Conservation (phyloP, 2,797 vertebrate genomes). For the Smutsia gigantea region DNA sequence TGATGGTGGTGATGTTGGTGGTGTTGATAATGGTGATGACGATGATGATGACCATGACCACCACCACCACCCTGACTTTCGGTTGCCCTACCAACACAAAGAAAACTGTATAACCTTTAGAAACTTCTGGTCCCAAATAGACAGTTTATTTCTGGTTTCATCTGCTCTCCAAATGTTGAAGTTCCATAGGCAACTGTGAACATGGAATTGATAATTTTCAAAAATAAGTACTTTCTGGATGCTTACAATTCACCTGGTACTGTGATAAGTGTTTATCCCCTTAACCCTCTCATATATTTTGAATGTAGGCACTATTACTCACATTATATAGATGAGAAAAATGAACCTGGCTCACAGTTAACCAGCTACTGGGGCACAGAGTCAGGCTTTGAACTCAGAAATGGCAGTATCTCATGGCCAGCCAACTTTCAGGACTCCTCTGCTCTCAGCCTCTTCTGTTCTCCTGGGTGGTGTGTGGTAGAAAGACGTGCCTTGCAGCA, state of each 20-base stretch:
- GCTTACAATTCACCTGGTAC: background rate
- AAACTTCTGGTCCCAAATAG: background rate
- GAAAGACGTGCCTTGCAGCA: background rate
- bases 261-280: background rate
- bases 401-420: background rate
- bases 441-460: background rate
- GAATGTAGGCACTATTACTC: background rate
- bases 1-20: background rate
- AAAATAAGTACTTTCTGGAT: slow-evolving; percentile 13
- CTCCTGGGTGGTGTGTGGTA: background rate
- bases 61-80: background rate
- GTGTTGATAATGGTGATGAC: background rate
- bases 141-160: background rate
- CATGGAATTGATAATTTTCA: background rate
- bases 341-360: background rate
- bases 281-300: background rate
- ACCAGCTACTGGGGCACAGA: background rate
- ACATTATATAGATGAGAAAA: background rate
- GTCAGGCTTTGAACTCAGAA: background rate
- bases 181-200: background rate
- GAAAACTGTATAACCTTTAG: background rate
- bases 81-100: background rate
- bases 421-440: background rate
- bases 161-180: background rate
- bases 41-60: too few species aligned